Evolutionary conservation across 2,888 invertebrate species (phyloP), one percentile per base, ranked within the genome.

Genomic region (Augiades crinisus): DNA sequence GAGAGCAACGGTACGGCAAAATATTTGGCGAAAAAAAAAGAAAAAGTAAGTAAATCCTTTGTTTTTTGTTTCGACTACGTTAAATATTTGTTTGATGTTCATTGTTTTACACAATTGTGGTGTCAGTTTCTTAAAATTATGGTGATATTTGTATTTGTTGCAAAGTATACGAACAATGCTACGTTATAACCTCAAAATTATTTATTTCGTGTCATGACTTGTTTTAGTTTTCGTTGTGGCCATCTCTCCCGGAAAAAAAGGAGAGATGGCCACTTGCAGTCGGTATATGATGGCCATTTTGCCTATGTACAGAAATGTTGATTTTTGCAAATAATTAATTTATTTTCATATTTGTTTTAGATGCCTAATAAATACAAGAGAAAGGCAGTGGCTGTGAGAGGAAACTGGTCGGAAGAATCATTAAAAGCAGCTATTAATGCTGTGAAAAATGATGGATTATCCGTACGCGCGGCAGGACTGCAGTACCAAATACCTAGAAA

Each of bases 381-480:
- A 43, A 53, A 53, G 27, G 47, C 47, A 30, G 10, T 31, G 34
- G 43, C 43, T 30, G n/a, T 37, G 37, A 37, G 10, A 14, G 37
- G 19, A 37, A 52, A 52, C 17, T 52, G 21, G 44, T 30, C 19
- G 10, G 44, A 52, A 52, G 51, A 45, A 31, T 27, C 31, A 45
- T 30, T 51, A 10, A 44, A 44, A 37, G 44, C 38, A 37, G 51
- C 45, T 52, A 45, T 44, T 27, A 51, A 27, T 51, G 51, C 44
- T 1, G 45, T 52, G 41, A 45, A 52, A 52, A 52, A 52, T 44
- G 37, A 37, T 34, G 21, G 37, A 45, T 45, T 38, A 45, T 52
- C 45, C 21, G 30, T 51, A 36, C 44, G 51, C 36, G 51, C 44
- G 22, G 44, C 44, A 44, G 36, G n/a, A 37, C 24, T 30, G n/a